These are phyloP conservation scores for Ophiothrix spiculata DNA, from an alignment of 35 echinoderm and acorn worm genomes.

Conservation along the genomic window DNA sequence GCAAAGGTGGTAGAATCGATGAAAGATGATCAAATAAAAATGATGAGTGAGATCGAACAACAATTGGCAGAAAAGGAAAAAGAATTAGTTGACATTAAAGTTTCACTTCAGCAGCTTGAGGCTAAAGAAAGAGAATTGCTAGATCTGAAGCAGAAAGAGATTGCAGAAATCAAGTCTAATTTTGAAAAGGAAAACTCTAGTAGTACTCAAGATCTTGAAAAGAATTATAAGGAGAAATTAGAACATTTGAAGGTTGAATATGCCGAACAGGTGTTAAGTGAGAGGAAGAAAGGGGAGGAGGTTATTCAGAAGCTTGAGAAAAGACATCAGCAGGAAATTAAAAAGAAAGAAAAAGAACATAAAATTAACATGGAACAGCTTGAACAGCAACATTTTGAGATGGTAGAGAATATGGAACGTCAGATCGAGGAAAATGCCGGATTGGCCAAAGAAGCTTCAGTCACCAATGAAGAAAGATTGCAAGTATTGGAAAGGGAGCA, in stretches of 20 bases:
- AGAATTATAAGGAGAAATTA: neutral
- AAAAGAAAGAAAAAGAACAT: slow-evolving; percentile 66
- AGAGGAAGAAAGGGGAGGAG: slow-evolving; percentile 41
- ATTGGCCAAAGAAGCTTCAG: slow-evolving; percentile 46
- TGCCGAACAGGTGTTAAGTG: slow-evolving; percentile 8
- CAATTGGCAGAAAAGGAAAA: slow-evolving; percentile 11
- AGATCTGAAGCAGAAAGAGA: neutral
- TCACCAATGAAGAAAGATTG: slow-evolving; percentile 34
- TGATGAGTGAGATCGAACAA: neutral
- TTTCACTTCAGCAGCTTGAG: neutral
- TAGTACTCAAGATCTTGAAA: neutral
- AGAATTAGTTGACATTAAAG: slow-evolving; percentile 19
- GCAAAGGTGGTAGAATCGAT: slow-evolving; percentile 44
- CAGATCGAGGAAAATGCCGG: slow-evolving; percentile 57
- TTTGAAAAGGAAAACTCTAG: neutral
- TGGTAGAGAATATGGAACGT: slow-evolving; percentile 84
- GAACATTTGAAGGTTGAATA: neutral
- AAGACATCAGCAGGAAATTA: slow-evolving; percentile 56
- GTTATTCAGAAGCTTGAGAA: slow-evolving; percentile 71
- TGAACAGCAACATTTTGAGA: slow-evolving; percentile 95
- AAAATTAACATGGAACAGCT: slow-evolving; percentile 64
- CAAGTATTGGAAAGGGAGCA: slow-evolving; percentile 46
- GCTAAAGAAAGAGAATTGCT: neutral
- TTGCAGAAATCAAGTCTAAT: neutral
- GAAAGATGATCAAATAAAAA: slow-evolving; percentile 21